phyloP scores from a whole-genome alignment of 2,888 invertebrate species.

The Hemithea aestivaria region DNA sequence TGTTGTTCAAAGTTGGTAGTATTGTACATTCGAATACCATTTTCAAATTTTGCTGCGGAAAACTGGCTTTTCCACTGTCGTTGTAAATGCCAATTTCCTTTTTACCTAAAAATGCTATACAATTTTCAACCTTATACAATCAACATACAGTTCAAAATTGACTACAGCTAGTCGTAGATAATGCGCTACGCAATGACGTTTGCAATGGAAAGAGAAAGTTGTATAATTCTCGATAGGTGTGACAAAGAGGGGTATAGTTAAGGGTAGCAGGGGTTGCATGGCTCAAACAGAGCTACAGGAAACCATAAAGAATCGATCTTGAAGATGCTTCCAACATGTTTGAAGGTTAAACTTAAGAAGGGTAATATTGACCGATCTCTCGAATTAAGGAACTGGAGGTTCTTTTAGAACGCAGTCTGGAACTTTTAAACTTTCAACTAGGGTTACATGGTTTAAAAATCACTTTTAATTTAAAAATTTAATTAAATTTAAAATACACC shows the following conservation, averaged over 20 bases:
- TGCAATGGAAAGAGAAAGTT: slow-evolving; percentile 50
- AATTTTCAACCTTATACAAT: slow-evolving; percentile 37
- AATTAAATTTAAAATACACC: too few species aligned
- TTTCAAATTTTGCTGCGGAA: slow-evolving; percentile 72
- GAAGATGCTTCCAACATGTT: slow-evolving; percentile 46
- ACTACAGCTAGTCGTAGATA: slow-evolving; percentile 51
- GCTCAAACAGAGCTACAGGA: slow-evolving; percentile 47
- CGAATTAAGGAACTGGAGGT: slow-evolving; percentile 17
- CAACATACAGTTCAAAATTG: slow-evolving; percentile 39
- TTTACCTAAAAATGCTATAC: slow-evolving; percentile 33
- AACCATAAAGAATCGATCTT: slow-evolving; percentile 70
- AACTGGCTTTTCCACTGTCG: slow-evolving; percentile 74
- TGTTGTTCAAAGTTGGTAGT: slow-evolving; percentile 34
- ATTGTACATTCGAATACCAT: slow-evolving; percentile 58
- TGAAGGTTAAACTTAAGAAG: slow-evolving; percentile 26
- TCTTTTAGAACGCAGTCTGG: slow-evolving; percentile 27
- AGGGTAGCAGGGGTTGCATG: slow-evolving; percentile 69
- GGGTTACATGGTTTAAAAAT: slow-evolving; percentile 5
- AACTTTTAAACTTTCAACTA: neutral
- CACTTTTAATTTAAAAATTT: too few species aligned
- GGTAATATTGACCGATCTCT: slow-evolving; percentile 8
- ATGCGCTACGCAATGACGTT: slow-evolving; percentile 78
- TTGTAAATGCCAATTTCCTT: slow-evolving; percentile 76
- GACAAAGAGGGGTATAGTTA: slow-evolving; percentile 43
- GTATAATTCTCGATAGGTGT: slow-evolving; percentile 31